These are phyloP conservation scores for Tragelaphus imberbis DNA, from an alignment of 2,113 vertebrate genomes.

Conservation along the genomic window DNA sequence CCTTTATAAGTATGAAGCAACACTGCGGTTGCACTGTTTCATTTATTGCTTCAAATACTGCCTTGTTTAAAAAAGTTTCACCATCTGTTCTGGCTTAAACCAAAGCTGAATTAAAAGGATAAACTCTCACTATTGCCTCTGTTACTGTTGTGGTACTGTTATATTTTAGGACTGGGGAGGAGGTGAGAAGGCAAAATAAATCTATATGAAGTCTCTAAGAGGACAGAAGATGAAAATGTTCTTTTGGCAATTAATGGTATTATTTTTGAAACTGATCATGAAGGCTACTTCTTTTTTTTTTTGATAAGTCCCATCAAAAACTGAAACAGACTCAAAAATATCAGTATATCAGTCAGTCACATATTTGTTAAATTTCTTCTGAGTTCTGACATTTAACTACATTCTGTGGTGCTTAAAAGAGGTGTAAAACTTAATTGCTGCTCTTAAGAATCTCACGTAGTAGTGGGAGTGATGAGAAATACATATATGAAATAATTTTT, in stretches of 20 bases:
- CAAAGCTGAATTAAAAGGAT: constrained; percentile 22
- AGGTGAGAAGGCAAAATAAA: constrained; percentile 28
- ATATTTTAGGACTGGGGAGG: constrained; percentile 32
- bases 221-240: not conserved
- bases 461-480: not conserved
- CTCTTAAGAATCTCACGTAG: not conserved
- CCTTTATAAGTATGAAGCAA: not conserved
- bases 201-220: not conserved
- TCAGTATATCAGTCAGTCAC: not conserved
- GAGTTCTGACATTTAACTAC: not conserved
- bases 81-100: constrained; percentile 53
- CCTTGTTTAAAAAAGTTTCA: constrained; percentile 22
- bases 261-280: not conserved
- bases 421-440: not conserved
- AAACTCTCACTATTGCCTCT: constrained; percentile 21
- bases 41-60: constrained; percentile 24
- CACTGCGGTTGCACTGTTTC: not conserved
- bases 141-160: not conserved
- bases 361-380: not conserved
- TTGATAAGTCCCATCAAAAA: not conserved
- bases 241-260: not conserved
- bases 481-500: not conserved
- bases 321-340: not conserved
- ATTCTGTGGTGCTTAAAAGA: not conserved
- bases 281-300: not conserved